These are phyloP conservation scores for Dicentrarchus labrax DNA, from an alignment of 2,113 vertebrate genomes.

Conservation along the genomic window DNA sequence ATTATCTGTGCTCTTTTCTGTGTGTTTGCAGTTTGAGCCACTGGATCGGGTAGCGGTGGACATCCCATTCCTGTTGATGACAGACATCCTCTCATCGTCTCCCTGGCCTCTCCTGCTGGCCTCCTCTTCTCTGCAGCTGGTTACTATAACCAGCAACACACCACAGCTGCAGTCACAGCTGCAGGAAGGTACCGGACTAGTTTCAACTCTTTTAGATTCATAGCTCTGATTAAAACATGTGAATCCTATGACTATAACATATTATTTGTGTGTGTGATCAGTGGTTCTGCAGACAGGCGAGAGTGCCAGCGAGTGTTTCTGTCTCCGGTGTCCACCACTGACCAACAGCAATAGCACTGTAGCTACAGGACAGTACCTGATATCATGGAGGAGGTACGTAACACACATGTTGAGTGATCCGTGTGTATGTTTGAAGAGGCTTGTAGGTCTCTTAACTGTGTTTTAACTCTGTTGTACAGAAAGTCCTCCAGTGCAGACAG, in stretches of 20 bases:
- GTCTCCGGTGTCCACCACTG: conserved; percentile 89
- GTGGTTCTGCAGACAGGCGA: conserved; percentile 95
- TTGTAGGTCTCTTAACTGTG: neutral
- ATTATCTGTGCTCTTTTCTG: neutral
- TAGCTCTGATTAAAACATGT: neutral
- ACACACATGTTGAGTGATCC: neutral
- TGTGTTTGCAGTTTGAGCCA: conserved; percentile 88
- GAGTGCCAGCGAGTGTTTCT: conserved; percentile 96
- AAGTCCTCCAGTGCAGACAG: conserved; percentile 83
- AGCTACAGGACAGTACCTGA: conserved; percentile 91
- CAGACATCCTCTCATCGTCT: conserved; percentile 91
- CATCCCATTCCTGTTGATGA: conserved; percentile 95
- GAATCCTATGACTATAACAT: neutral
- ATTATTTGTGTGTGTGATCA: conserved; percentile 59
- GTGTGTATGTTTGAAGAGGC: neutral
- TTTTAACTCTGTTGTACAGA: conserved; percentile 74
- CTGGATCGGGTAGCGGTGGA: conserved; percentile 92
- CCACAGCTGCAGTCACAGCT: conserved; percentile 88
- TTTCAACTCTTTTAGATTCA: neutral
- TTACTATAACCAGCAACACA: conserved; percentile 86
- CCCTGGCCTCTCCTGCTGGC: conserved; percentile 93
- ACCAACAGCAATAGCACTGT: conserved; percentile 85
- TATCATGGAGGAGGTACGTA: conserved; percentile 94
- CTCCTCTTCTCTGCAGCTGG: conserved; percentile 90
- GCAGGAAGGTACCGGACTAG: conserved; percentile 85